Conservation (phyloP, 2,113 vertebrate genomes). For the Ictalurus furcatus region DNA sequence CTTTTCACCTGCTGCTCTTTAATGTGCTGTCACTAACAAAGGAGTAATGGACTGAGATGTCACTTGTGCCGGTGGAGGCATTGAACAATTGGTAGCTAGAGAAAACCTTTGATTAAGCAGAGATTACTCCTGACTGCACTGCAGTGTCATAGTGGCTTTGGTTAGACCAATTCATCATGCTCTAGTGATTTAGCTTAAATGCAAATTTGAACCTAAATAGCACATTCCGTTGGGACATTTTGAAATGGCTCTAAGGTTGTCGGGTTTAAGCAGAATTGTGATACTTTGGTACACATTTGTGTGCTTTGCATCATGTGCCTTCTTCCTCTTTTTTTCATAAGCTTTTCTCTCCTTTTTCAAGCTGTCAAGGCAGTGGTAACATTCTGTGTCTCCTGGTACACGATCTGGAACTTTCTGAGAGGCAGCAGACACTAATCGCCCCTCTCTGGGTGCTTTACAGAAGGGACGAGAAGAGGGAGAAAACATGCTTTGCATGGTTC, state of each 20-base stretch:
- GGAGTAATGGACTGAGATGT: constrained; percentile 54
- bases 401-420: constrained; percentile 55
- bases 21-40: constrained; percentile 51
- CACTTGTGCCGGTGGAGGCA: constrained; percentile 15
- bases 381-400: constrained; percentile 49
- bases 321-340: constrained; percentile 19
- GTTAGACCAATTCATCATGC: background rate
- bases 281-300: constrained; percentile 18
- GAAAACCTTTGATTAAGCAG: constrained; percentile 4
- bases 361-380: constrained; percentile 44
- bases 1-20: constrained; percentile 57
- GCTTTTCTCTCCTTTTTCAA: constrained; percentile 41
- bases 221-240: background rate
- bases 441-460: constrained; percentile 52
- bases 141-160: background rate
- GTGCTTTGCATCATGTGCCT: constrained; percentile 33
- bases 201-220: constrained; percentile 5
- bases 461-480: constrained; percentile 47
- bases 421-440: constrained; percentile 57
- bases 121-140: background rate
- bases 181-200: background rate
- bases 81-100: constrained; percentile 4
- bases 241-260: background rate
- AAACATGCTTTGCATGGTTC: constrained; percentile 53
- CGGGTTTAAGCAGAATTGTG: background rate